Percentiles rank a stretch among this genome's conserved stretches.
Evolutionary conservation across 2,888 invertebrate genomes (phyloP).

Genomic region (Cynaeus angustus): DNA sequence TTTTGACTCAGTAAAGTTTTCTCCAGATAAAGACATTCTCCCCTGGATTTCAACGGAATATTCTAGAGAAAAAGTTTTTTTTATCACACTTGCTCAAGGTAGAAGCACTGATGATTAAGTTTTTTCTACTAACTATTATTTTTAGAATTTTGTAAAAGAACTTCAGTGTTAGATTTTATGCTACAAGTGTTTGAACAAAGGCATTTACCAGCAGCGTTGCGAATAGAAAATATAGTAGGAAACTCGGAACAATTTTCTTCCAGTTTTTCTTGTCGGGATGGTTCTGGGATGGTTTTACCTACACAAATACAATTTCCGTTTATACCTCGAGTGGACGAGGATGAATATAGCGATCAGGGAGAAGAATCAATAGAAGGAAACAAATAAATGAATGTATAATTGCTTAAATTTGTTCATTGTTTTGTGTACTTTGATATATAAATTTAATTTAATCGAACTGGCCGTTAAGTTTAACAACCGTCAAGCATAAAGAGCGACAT

Average conservation of each 20-base stretch:
- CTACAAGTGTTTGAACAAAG: slow-evolving; percentile 58
- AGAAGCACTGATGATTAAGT: background rate
- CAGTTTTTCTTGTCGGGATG: slow-evolving; percentile 57
- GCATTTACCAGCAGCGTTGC: slow-evolving; percentile 57
- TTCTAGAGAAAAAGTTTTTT: slow-evolving; percentile 58
- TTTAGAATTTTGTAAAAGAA: slow-evolving; percentile 60
- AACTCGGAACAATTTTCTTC: slow-evolving; percentile 58
- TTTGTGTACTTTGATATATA: no score
- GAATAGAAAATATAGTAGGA: slow-evolving; percentile 59
- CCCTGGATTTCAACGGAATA: slow-evolving; percentile 57
- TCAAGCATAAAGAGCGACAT: no score
- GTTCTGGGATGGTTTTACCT: slow-evolving; percentile 56
- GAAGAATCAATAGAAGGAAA: background rate
- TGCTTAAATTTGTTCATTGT: background rate
- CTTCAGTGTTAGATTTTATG: slow-evolving; percentile 56
- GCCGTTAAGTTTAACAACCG: no score
- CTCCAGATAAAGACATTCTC: slow-evolving; percentile 48
- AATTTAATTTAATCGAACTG: no score
- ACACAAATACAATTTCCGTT: slow-evolving; percentile 57
- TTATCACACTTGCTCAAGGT: slow-evolving; percentile 62
- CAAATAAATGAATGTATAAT: slow-evolving; percentile 7
- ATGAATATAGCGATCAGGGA: slow-evolving; percentile 13
- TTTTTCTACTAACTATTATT: slow-evolving; percentile 5
- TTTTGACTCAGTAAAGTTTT: slow-evolving; percentile 49
- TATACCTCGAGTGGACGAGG: slow-evolving; percentile 9